Base-by-base conservation (phyloP, 92 coral and sea anemone genomes). In the Epizoanthus ramosus region DNA sequence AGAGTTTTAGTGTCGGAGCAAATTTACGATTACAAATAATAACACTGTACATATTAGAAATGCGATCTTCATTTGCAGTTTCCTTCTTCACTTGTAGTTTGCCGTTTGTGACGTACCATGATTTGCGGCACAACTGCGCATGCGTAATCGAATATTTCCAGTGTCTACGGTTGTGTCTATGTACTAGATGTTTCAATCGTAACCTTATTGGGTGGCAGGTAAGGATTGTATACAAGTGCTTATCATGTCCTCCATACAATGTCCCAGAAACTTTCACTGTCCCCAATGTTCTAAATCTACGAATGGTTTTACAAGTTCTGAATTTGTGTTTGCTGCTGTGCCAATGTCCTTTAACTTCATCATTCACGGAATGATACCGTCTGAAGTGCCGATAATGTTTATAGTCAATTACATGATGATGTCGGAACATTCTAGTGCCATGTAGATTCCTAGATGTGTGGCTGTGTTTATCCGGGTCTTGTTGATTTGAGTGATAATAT, bases 321-420 rank as follows among this genome's bases (percentile, higher is more conserved):
- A 94, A 87, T 61, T 81, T 92, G 73, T 91, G 92, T 68, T 77
- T 75, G 39, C 91, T 87, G 35, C 85, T 85, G 52, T 79, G 83
- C 99, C 99, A 97, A 47, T 81, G 90, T 17, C 99, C 97, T 3
- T 80, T 86, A 59, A 91, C 80, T 74, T 93, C 98, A 68, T 93
- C 91, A 65, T 89, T 58, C 3, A 93, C 82, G 13, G 98, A 89
- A 67, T 93, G 98, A 13, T 89, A 87, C 47, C 83, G 80, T 71
- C 94, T 83, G 60, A 83, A 93, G 21, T 66, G 91, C 52, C 63
- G 75, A 82, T 93, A 93, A 33, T 79, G 93, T 60, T 85, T 89
- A 79, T 79, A 93, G 81, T 91, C 89, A n/a, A 91, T 33, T 5
- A 93, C 70, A 41, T 80, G 86, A 19, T 71, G 84, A 17, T 83